Evolutionary conservation across 37 sponge, comb jelly and placozoan genomes (phyloP).

Genomic region (Agelas oroides): DNA sequence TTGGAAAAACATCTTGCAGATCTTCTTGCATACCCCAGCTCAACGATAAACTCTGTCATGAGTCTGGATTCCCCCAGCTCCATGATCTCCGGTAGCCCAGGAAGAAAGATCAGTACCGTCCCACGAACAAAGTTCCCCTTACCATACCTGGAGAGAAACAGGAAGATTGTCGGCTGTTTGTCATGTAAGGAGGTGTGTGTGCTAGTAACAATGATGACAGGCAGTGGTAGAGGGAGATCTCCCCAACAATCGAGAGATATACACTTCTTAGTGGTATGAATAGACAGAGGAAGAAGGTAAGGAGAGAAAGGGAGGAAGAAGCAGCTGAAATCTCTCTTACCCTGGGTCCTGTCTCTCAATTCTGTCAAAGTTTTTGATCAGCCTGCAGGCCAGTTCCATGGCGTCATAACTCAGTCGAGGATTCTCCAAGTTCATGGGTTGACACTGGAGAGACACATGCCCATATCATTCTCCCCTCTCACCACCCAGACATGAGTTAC

Average conservation of each 20-base stretch:
- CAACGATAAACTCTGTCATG: no score
- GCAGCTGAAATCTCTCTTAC: conserved; percentile 9
- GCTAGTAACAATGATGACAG: no score
- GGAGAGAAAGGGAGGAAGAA: no score
- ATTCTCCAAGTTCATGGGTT: conserved; percentile 30
- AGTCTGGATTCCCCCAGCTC: conserved; percentile 30
- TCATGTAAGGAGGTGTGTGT: not conserved
- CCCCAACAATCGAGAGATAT: not conserved
- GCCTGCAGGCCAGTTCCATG: conserved; percentile 32
- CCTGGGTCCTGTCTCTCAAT: conserved; percentile 39
- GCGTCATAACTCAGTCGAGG: conserved; percentile 30
- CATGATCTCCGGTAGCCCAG: conserved; percentile 91
- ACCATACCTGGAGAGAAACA: conserved; percentile 44
- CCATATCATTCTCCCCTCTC: no score
- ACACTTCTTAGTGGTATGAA: no score
- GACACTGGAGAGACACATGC: conserved; percentile 13
- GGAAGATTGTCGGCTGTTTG: no score
- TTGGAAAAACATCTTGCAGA: no score
- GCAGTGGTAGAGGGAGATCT: not conserved
- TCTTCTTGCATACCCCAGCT: no score
- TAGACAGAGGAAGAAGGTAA: no score
- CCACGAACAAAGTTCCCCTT: conserved; percentile 64
- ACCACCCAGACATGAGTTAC: no score
- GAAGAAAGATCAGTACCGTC: conserved; percentile 92
- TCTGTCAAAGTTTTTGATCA: conserved; percentile 58